Conservation (phyloP, 2,888 invertebrate species). For the Mythimna pallens region DNA sequence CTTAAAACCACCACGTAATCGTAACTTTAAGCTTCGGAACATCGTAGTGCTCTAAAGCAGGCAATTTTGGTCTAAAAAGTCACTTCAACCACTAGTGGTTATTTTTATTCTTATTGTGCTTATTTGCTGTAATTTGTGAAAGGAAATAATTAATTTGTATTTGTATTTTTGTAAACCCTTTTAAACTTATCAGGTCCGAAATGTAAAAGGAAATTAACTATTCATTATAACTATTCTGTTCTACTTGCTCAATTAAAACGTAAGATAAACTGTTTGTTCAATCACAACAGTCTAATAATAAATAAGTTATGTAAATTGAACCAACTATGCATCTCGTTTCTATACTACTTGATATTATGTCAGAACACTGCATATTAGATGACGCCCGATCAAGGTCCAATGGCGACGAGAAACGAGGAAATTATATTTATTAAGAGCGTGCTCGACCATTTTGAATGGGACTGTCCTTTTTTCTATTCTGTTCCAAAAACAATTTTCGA, state of each 20-base stretch:
- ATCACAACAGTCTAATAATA: constrained; percentile 31
- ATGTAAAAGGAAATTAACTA: too few species aligned
- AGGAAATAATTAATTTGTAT: too few species aligned
- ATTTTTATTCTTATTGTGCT: too few species aligned
- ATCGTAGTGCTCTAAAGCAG: too few species aligned
- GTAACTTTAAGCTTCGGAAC: too few species aligned
- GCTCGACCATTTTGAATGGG: not conserved
- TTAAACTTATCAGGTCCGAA: too few species aligned
- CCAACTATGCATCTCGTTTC: constrained; percentile 30
- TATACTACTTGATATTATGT: constrained; percentile 21
- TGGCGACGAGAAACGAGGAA: constrained; percentile 38
- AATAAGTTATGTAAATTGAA: constrained; percentile 59
- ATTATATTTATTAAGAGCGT: constrained; percentile 30
- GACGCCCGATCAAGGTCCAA: constrained; percentile 71
- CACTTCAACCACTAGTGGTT: too few species aligned
- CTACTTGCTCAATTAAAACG: not conserved
- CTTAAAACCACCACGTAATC: too few species aligned
- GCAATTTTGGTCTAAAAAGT: too few species aligned
- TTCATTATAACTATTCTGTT: not conserved
- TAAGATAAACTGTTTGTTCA: constrained; percentile 17
- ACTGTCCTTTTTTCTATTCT: not conserved
- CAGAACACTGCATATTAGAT: constrained; percentile 52
- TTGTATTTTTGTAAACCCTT: too few species aligned
- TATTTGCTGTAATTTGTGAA: too few species aligned
- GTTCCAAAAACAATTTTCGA: not conserved